phyloP scores from a whole-genome alignment of 2,888 invertebrate genomes.

The Polietes domitor region DNA sequence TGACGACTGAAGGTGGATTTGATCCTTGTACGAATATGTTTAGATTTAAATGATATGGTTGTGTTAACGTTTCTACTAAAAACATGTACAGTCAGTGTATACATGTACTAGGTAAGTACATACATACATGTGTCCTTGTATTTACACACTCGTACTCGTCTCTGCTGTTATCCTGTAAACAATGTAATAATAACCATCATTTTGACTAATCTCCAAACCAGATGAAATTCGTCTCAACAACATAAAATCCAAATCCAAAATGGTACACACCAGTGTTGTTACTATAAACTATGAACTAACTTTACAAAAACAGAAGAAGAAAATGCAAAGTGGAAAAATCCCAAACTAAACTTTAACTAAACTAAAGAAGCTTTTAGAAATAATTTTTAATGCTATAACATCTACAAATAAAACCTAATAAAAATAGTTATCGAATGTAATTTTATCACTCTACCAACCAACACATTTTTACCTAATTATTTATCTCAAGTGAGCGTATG shows the following conservation, averaged over 20 bases:
- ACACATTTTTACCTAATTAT: background rate
- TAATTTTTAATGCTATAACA: slow-evolving; percentile 10
- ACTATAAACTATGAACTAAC: background rate
- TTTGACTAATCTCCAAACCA: background rate
- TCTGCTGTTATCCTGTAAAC: slow-evolving; percentile 1
- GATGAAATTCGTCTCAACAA: background rate
- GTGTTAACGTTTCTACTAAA: slow-evolving; percentile 30
- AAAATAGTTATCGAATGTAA: background rate
- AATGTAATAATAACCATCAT: background rate
- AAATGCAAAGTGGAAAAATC: background rate
- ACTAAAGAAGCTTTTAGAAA: slow-evolving; percentile 3
- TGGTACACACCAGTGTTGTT: slow-evolving; percentile 23
- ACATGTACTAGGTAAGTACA: background rate
- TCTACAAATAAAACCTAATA: background rate
- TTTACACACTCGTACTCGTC: background rate
- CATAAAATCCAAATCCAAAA: background rate
- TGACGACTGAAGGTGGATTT: background rate
- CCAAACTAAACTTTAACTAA: background rate
- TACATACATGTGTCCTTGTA: background rate
- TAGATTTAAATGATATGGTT: slow-evolving; percentile 25
- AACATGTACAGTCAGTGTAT: background rate
- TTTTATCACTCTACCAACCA: background rate
- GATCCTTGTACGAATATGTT: background rate
- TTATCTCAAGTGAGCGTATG: background rate
- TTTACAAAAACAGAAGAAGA: background rate